These are phyloP conservation scores for Limnothrissa miodon DNA, from an alignment of 2,113 vertebrate species.

Conservation along the genomic window DNA sequence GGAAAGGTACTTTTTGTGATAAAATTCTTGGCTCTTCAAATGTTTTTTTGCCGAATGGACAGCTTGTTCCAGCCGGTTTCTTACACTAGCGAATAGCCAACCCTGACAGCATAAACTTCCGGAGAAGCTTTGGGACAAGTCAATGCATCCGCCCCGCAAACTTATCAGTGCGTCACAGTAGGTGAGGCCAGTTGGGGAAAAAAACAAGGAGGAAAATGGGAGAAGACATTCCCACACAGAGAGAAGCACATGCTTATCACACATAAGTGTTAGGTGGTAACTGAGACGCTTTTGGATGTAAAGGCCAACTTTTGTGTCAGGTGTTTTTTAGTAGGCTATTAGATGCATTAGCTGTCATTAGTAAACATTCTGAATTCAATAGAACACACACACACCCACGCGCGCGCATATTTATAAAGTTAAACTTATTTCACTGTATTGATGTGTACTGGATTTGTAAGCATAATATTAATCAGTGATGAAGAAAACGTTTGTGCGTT, in stretches of 20 bases:
- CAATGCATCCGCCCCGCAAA: conserved; percentile 7
- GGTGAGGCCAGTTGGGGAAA: conserved; percentile 2
- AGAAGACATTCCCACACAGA: neutral
- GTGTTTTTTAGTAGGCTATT: too few relatives aligned
- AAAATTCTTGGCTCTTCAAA: neutral
- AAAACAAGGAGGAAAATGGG: neutral
- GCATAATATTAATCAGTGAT: too few relatives aligned
- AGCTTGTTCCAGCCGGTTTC: neutral
- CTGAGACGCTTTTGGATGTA: neutral
- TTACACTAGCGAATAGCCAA: neutral
- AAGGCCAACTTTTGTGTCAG: too few relatives aligned
- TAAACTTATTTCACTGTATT: too few relatives aligned
- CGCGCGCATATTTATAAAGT: too few relatives aligned
- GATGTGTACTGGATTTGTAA: too few relatives aligned
- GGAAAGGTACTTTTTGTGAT: neutral
- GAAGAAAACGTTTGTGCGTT: too few relatives aligned
- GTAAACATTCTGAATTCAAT: too few relatives aligned
- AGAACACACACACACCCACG: too few relatives aligned
- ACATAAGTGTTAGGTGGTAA: neutral
- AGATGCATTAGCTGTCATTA: too few relatives aligned
- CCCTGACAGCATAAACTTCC: conserved; percentile 12
- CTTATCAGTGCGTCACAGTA: conserved; percentile 19
- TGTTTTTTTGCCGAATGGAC: neutral
- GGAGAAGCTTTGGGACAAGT: conserved; percentile 12
- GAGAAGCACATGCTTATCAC: neutral